A percentile compares a stretch with the other conserved stretches of the same genome.
phyloP scores from a whole-genome alignment of 1,140 invertebrate species.

The Drosophila willistoni region DNA sequence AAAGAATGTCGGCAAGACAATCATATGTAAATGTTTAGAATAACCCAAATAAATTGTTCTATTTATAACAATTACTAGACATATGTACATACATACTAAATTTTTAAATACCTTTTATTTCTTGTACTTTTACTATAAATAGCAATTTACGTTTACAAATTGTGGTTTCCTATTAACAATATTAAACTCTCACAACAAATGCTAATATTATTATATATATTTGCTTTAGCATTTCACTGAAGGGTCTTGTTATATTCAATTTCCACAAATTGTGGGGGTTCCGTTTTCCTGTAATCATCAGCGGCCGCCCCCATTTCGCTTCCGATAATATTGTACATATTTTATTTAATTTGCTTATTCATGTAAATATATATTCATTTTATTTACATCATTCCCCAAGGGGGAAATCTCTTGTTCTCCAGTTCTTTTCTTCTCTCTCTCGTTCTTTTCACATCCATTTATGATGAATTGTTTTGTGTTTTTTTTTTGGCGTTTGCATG shows the following conservation, averaged over 20 bases:
- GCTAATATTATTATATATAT: background rate
- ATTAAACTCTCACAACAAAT: background rate
- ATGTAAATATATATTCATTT: background rate
- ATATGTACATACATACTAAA: too few species aligned
- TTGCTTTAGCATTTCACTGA: background rate
- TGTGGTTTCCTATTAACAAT: too few species aligned
- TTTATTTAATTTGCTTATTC: constrained; percentile 44
- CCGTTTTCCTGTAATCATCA: background rate
- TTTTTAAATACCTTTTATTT: background rate
- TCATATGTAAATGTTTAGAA: too few species aligned
- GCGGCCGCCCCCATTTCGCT: background rate
- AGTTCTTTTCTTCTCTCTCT: background rate
- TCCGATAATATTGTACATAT: constrained; percentile 18
- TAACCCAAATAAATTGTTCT: too few species aligned
- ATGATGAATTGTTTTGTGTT: constrained; percentile 14
- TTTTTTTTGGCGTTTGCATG: constrained; percentile 13
- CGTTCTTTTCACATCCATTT: constrained; percentile 12
- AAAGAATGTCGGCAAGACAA: too few species aligned
- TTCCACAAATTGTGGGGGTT: constrained; percentile 14
- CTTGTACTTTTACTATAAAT: background rate
- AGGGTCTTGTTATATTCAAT: constrained; percentile 12
- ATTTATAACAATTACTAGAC: too few species aligned
- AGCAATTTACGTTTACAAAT: background rate
- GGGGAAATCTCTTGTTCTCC: constrained; percentile 20
- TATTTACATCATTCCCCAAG: constrained; percentile 34